phyloP scores from a whole-genome alignment of 2,888 invertebrate species.

The Uloborus plumipes region DNA sequence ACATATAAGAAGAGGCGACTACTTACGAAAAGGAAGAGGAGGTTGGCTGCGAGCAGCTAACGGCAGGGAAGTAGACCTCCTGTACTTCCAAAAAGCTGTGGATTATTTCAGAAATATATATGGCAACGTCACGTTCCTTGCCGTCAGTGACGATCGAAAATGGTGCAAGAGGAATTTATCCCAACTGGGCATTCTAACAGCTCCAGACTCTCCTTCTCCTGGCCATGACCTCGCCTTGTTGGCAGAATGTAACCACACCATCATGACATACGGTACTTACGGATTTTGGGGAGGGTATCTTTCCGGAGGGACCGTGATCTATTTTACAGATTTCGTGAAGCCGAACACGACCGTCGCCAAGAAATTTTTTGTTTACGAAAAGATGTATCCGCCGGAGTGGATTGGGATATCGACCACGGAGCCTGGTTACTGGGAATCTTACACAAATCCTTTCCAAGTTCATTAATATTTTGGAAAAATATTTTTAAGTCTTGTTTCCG shows the following conservation, averaged over 20 bases:
- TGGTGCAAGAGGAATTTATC: slow-evolving; percentile 45
- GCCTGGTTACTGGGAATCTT: slow-evolving; percentile 48
- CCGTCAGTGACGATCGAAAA: slow-evolving; percentile 55
- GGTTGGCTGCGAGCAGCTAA: slow-evolving; percentile 44
- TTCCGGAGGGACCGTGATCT: slow-evolving; percentile 49
- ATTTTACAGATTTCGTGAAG: slow-evolving; percentile 53
- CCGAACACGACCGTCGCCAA: slow-evolving; percentile 25
- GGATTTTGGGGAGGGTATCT: slow-evolving; percentile 61
- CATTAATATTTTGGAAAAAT: too few species aligned
- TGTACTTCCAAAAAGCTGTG: slow-evolving; percentile 42
- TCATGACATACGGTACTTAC: slow-evolving; percentile 61
- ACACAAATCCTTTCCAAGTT: slow-evolving; percentile 31
- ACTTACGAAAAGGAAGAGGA: background rate
- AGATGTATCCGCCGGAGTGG: slow-evolving; percentile 57
- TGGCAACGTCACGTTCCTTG: slow-evolving; percentile 42
- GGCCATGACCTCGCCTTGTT: slow-evolving; percentile 44
- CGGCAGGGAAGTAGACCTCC: slow-evolving; percentile 50
- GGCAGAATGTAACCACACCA: slow-evolving; percentile 53
- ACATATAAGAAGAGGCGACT: slow-evolving; percentile 49
- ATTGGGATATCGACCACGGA: slow-evolving; percentile 48
- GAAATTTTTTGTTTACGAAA: slow-evolving; percentile 36
- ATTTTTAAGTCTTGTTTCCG: too few species aligned
- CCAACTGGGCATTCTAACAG: slow-evolving; percentile 20
- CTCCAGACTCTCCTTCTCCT: slow-evolving; percentile 32
- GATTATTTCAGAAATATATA: slow-evolving; percentile 42